Base-by-base conservation (phyloP, 1,140 invertebrate genomes). In the Trichomalopsis sarcophagae region DNA sequence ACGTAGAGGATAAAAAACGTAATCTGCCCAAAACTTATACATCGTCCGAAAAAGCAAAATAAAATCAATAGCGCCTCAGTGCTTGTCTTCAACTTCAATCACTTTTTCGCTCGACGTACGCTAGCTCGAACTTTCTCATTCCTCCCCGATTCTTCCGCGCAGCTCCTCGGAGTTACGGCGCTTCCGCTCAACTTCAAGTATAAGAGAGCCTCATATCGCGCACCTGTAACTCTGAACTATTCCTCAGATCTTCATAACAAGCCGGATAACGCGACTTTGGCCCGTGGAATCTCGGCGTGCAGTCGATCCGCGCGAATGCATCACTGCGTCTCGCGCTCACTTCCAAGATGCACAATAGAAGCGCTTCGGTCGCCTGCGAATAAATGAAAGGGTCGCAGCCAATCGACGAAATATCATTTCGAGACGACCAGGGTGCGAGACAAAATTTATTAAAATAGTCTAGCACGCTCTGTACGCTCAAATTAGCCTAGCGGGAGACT, bases 201-300 rank as follows among this genome's bases (percentile, higher is more conserved):
- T 5, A 71, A 30, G 27, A 69, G 66, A 69, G 17, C 13, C 0
- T 7, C 55, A 71, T 74, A 44, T 47, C 79, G 79, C 40, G 14
- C 66, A 21, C 33, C 33, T 36, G 1, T 87, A 90, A 91, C 88
- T 92, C 88, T 89, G 89, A 92, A 92, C 91, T 92, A 92, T 92
- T 92, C 89, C 90, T 92, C 87, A 91, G 91, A 92, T 92, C 91
- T 92, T 91, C 85, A 86, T 86, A 80, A 80, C 85, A 27, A 66
- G n/a, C 69, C 80, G 88, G 88, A 88, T 86, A 76, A 71, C n/a
- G 84, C 87, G 68, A 87, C 81, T 85, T 87, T 87, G 82, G 86
- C 62, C 2, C 10, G 27, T n/a, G 85, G 84, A 87, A 87, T 86
- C 85, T 78, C 82, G 82, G 86, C 87, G 90, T 88, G 87, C 88